These are phyloP conservation scores for Parazoanthus atlanticus DNA, from an alignment of 92 coral and sea anemone genomes.

Conservation along the genomic window DNA sequence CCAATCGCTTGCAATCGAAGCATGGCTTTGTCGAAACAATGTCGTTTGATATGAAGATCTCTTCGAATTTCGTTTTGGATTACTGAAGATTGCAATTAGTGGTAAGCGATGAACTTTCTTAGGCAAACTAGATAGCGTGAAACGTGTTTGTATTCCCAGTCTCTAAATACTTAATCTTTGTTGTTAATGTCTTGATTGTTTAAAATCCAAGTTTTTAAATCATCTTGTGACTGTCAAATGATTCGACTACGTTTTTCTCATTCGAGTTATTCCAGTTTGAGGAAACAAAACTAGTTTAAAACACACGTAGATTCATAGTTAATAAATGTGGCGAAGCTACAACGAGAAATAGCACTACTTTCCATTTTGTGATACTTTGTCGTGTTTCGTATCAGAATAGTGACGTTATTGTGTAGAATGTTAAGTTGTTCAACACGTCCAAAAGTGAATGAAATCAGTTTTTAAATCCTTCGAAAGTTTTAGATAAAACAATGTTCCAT, in stretches of 20 bases:
- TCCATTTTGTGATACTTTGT: neutral
- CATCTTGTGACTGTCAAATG: neutral
- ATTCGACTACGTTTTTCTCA: neutral
- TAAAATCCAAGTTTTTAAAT: neutral
- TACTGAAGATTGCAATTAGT: neutral
- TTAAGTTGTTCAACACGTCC: too few species aligned
- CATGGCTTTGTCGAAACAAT: neutral
- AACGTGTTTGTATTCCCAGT: neutral
- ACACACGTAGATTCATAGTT: too few species aligned
- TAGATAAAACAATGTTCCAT: too few species aligned
- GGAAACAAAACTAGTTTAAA: too few species aligned
- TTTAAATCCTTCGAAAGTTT: too few species aligned
- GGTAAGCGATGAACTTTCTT: constrained; percentile 14
- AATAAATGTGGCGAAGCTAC: too few species aligned
- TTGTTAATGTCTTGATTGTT: neutral
- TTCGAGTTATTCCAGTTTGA: neutral
- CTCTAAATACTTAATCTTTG: constrained; percentile 1
- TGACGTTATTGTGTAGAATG: neutral
- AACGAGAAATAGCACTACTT: neutral
- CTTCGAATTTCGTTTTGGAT: constrained; percentile 12
- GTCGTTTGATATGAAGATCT: neutral
- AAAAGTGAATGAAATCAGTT: too few species aligned
- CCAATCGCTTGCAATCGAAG: constrained; percentile 11
- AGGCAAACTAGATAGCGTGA: neutral
- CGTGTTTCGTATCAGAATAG: neutral